Conservation (phyloP, 1,140 invertebrate species). For the Drosophila navojoa region DNA sequence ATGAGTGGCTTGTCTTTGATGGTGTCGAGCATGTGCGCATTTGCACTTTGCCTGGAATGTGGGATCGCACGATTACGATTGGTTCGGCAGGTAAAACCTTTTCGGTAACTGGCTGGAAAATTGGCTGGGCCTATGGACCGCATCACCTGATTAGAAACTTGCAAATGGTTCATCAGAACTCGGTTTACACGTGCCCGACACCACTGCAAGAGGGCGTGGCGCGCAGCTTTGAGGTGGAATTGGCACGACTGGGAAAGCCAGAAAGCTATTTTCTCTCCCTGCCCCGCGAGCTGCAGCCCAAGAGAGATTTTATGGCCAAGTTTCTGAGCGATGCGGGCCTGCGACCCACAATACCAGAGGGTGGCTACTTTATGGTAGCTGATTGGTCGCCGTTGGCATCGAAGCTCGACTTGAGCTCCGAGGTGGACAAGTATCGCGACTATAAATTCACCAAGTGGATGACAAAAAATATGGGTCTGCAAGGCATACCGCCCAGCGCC, state of each 20-base stretch:
- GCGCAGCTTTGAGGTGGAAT: conserved; percentile 94
- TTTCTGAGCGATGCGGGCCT: conserved; percentile 92
- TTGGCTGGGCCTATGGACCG: conserved; percentile 98
- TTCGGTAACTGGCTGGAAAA: conserved; percentile 98
- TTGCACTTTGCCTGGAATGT: conserved; percentile 97
- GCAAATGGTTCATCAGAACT: conserved; percentile 96
- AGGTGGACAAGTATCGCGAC: conserved; percentile 91
- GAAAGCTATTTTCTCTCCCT: conserved; percentile 95
- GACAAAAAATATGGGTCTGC: conserved; percentile 95
- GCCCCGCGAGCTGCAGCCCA: conserved; percentile 90
- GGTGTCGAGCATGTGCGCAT: conserved; percentile 95
- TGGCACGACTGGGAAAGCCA: conserved; percentile 87
- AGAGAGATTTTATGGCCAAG: conserved; percentile 93
- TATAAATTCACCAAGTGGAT: conserved; percentile 98
- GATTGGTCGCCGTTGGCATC: conserved; percentile 92
- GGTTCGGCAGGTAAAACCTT: conserved; percentile 99
- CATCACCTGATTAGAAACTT: conserved; percentile 91
- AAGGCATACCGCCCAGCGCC: conserved; percentile 96
- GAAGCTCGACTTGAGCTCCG: conserved; percentile 87
- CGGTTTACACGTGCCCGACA: conserved; percentile 95
- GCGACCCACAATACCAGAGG: conserved; percentile 96
- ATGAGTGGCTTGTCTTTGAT: conserved; percentile 98
- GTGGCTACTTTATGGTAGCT: conserved; percentile 98
- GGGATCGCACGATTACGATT: conserved; percentile 98
- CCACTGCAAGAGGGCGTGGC: conserved; percentile 96